A percentile compares a stretch with the other conserved stretches of the same genome.
These are phyloP conservation scores for Toxotes chatareus DNA, from an alignment of 2,113 vertebrate species.

Conservation along the genomic window DNA sequence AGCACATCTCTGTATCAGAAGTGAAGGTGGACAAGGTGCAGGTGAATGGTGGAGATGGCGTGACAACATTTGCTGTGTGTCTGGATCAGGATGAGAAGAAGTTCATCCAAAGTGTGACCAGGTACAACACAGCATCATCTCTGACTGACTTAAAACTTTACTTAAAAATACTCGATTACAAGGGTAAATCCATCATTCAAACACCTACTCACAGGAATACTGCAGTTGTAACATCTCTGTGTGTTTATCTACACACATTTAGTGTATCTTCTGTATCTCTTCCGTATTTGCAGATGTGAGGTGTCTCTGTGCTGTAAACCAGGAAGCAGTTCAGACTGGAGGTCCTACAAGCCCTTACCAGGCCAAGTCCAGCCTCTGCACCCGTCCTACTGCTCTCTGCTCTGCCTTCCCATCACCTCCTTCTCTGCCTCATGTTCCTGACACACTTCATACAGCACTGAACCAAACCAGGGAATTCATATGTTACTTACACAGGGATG, in stretches of 20 bases:
- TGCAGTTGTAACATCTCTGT: not conserved
- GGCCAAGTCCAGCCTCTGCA: constrained; percentile 76
- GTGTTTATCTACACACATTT: not conserved
- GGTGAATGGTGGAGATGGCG: constrained; percentile 78
- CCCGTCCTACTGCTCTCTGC: constrained; percentile 89
- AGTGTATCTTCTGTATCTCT: constrained; percentile 6
- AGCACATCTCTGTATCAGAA: constrained; percentile 89
- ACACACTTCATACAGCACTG: not conserved
- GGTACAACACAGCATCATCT: constrained; percentile 75
- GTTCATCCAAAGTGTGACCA: constrained; percentile 93
- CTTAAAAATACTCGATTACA: not conserved
- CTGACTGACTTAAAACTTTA: not conserved
- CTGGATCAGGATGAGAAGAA: constrained; percentile 97
- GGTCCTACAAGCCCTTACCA: constrained; percentile 66
- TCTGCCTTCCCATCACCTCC: constrained; percentile 94
- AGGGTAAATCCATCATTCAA: too few relatives aligned
- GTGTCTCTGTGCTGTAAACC: constrained; percentile 94
- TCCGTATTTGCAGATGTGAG: constrained; percentile 86
- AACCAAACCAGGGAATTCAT: not conserved
- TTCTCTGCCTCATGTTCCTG: constrained; percentile 88
- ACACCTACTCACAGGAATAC: too few relatives aligned
- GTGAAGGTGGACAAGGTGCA: constrained; percentile 92
- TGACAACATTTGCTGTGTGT: constrained; percentile 92
- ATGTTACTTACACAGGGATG: too few relatives aligned
- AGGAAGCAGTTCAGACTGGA: constrained; percentile 81